These are phyloP conservation scores for Hydractinia symbiolongicarpus DNA, from an alignment of 30 jellyfish, hydroid and myxozoan species.

Conservation along the genomic window DNA sequence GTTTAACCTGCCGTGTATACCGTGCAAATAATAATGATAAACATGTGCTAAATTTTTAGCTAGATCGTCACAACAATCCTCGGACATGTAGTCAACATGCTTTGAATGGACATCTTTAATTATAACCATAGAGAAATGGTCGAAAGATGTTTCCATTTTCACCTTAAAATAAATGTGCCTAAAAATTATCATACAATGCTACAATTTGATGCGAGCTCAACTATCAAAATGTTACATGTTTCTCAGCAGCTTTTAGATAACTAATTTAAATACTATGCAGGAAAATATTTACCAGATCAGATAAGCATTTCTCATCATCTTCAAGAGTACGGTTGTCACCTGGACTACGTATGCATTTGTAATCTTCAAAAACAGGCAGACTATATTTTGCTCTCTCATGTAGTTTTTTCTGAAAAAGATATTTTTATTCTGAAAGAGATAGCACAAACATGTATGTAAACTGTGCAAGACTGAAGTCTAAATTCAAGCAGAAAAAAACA, in stretches of 20 bases:
- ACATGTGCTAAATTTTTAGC: conserved; percentile 24
- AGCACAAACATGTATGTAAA: too few relatives aligned
- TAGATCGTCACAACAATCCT: conserved; percentile 17
- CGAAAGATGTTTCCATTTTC: not conserved
- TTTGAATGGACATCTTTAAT: conserved; percentile 4
- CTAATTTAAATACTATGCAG: too few relatives aligned
- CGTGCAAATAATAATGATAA: conserved; percentile 25
- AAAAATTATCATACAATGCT: too few relatives aligned
- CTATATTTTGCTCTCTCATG: conserved; percentile 23
- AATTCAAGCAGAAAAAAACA: too few relatives aligned
- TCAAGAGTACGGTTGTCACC: conserved; percentile 21
- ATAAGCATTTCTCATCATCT: conserved; percentile 1
- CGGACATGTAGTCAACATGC: conserved; percentile 6
- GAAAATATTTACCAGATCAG: not conserved
- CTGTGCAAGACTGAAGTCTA: too few relatives aligned
- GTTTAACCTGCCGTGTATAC: conserved; percentile 5
- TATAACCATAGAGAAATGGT: conserved; percentile 17
- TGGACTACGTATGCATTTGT: conserved; percentile 25
- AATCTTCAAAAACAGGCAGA: conserved; percentile 27
- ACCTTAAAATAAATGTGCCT: conserved; percentile 11
- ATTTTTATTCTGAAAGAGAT: too few relatives aligned
- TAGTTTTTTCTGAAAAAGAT: not conserved
- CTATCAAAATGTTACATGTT: too few relatives aligned
- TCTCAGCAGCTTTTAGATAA: too few relatives aligned
- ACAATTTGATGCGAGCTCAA: too few relatives aligned